Evolutionary conservation across 2,797 vertebrate species (phyloP).

Genomic region (Acanthis flammea): DNA sequence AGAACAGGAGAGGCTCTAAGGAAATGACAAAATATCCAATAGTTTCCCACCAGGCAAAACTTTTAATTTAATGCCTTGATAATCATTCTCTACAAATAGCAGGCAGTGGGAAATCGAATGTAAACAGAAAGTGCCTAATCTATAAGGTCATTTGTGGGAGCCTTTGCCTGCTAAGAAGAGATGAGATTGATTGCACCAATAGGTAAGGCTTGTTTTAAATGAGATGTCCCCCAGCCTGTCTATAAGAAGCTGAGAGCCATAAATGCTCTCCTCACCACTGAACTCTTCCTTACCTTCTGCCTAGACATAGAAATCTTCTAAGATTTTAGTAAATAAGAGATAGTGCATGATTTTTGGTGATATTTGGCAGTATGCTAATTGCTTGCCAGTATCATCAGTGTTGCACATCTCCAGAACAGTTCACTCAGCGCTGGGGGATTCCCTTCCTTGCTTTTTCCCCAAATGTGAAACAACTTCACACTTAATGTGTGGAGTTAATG

Average conservation of each 20-base stretch:
- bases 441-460: not conserved
- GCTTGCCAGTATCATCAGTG: not conserved
- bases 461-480: not conserved
- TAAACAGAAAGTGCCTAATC: constrained; percentile 54
- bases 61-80: constrained; percentile 66
- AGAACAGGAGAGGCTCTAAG: constrained; percentile 19
- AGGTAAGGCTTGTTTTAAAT: constrained; percentile 6
- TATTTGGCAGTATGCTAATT: not conserved
- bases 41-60: constrained; percentile 35
- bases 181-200: constrained; percentile 39
- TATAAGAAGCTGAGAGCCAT: not conserved
- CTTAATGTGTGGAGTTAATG: too few species aligned
- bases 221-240: not conserved
- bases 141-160: constrained; percentile 50
- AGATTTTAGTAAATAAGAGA: not conserved
- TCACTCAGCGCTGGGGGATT: not conserved
- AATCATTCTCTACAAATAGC: constrained; percentile 56
- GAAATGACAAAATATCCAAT: constrained; percentile 59
- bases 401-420: not conserved
- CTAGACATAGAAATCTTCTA: not conserved
- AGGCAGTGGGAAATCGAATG: constrained; percentile 41
- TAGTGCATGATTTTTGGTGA: not conserved
- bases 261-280: not conserved
- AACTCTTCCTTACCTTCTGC: not conserved
- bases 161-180: constrained; percentile 21